Conservation (phyloP, 2,113 vertebrate species). For the Phyllostomus discolor region DNA sequence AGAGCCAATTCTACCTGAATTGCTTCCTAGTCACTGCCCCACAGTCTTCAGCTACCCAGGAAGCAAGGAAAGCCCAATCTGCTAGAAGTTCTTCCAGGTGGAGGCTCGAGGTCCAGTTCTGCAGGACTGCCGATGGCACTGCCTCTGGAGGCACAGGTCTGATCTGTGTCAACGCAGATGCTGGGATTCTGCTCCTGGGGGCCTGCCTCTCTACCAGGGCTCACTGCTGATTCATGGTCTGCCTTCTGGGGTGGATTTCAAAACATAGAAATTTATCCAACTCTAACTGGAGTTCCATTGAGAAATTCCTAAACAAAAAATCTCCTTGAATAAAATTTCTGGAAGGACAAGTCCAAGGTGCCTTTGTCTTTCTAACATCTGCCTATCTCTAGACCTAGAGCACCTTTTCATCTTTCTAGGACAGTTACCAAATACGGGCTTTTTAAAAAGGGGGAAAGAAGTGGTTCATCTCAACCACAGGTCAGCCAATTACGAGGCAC, state of each 20-base stretch:
- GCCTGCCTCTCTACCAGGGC: background rate
- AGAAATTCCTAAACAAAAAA: conserved; percentile 6
- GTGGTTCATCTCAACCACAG: background rate
- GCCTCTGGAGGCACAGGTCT: background rate
- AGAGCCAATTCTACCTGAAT: background rate
- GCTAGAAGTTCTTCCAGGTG: background rate
- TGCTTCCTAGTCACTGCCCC: background rate
- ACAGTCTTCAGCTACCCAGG: background rate
- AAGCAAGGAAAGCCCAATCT: background rate
- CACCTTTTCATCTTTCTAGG: background rate
- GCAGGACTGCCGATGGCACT: background rate
- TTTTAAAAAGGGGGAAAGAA: background rate
- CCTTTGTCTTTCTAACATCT: background rate
- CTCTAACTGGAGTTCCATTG: background rate
- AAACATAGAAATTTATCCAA: background rate
- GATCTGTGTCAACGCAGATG: background rate
- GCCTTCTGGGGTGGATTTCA: background rate
- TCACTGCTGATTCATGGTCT: background rate
- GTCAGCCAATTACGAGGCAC: background rate
- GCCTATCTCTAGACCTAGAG: background rate
- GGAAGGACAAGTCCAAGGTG: background rate
- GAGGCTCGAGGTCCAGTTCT: background rate
- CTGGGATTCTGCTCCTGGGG: background rate
- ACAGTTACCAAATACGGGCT: background rate
- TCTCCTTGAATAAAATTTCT: background rate